Conservation (phyloP, 2,113 vertebrate species). For the Cardinalis cardinalis region DNA sequence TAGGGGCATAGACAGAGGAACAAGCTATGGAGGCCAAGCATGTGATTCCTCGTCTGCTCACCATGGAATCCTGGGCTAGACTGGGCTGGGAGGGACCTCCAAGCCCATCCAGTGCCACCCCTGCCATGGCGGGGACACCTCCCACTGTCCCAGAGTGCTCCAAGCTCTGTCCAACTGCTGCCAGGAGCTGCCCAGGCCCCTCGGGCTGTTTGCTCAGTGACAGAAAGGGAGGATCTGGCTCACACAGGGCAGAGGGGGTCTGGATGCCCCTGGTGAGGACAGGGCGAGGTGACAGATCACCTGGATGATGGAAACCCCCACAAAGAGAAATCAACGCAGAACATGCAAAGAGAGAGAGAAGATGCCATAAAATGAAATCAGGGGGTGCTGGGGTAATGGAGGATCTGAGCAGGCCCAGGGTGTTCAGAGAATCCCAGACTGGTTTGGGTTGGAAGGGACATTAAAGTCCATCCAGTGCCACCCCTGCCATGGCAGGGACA, state of each 20-base stretch:
- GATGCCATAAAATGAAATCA: neutral
- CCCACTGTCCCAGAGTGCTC: neutral
- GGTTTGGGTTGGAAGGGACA: accelerated
- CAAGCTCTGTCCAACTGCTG: neutral
- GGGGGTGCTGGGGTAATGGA: neutral
- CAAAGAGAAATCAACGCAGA: neutral
- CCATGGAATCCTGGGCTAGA: neutral
- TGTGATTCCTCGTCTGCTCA: accelerated
- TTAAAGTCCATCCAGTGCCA: accelerated
- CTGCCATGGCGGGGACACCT: neutral
- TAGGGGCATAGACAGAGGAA: neutral
- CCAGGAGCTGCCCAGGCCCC: neutral
- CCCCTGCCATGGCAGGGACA: neutral
- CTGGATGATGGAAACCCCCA: neutral
- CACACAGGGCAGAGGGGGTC: neutral
- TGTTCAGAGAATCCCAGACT: neutral
- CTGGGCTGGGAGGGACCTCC: too few species aligned
- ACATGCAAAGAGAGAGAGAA: neutral
- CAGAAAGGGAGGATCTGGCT: neutral
- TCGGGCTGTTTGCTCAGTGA: accelerated
- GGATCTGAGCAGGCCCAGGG: neutral
- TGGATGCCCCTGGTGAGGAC: neutral
- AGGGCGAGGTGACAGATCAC: neutral
- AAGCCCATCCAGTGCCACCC: accelerated
- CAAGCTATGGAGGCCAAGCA: neutral